These are phyloP conservation scores for Typhlichthys subterraneus DNA, from an alignment of 2,797 vertebrate genomes.

Conservation along the genomic window DNA sequence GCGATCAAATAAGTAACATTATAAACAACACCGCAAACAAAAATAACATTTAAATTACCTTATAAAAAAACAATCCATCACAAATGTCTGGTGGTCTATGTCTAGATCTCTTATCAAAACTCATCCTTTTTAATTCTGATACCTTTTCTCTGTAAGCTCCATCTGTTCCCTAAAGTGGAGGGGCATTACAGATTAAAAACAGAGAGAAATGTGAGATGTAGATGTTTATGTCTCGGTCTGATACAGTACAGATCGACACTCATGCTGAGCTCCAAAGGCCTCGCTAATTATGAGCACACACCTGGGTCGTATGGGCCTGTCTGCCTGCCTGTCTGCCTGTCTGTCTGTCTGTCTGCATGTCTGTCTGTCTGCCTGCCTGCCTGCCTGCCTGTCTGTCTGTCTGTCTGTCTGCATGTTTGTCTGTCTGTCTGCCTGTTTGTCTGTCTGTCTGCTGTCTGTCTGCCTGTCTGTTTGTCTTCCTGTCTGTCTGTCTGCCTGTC, in stretches of 20 bases:
- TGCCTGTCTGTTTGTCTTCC: too few species aligned
- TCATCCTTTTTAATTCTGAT: not conserved
- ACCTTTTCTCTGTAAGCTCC: conserved; percentile 1
- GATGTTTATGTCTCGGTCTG: not conserved
- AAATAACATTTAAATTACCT: too few species aligned
- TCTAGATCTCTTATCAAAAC: not conserved
- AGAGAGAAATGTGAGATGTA: not conserved
- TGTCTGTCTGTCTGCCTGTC: too few species aligned
- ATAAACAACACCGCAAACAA: too few species aligned
- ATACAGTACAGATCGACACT: not conserved
- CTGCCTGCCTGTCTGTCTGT: too few species aligned
- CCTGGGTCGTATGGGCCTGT: not conserved
- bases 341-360: too few species aligned
- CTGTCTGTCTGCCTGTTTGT: too few species aligned
- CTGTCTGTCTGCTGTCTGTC: too few species aligned
- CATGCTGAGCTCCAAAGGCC: not conserved
- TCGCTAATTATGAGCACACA: not conserved
- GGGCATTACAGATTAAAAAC: too few species aligned
- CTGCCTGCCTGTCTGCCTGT: not conserved
- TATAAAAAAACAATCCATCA: not conserved
- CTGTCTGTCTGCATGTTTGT: rapidly evolving
- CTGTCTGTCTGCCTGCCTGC: too few species aligned
- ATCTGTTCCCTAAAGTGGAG: not conserved
- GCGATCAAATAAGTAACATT: not conserved
- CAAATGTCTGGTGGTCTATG: not conserved